Evolutionary conservation across 2,888 invertebrate genomes (phyloP).

Genomic region (Acanthosepion esculentum): DNA sequence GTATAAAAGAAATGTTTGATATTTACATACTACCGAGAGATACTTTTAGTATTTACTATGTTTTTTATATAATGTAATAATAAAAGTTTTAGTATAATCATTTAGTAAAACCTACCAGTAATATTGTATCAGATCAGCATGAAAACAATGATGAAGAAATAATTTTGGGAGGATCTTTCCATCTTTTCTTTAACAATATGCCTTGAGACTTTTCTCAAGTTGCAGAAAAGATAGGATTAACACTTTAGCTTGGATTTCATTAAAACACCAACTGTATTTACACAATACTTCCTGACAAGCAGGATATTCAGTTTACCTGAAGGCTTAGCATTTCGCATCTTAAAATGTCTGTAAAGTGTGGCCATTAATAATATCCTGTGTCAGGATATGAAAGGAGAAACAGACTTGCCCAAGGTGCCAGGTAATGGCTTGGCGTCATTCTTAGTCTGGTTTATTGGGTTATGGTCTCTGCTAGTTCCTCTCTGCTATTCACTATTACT

Average conservation of each 20-base stretch:
- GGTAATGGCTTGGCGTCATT: neutral
- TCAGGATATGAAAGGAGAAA: slow-evolving; percentile 15
- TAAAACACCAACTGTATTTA: neutral
- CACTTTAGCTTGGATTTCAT: neutral
- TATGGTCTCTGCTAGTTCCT: neutral
- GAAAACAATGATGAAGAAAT: neutral
- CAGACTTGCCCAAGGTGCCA: neutral
- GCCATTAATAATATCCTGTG: neutral
- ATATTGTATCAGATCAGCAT: neutral
- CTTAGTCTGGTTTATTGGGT: neutral
- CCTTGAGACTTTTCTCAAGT: neutral
- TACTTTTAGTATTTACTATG: too few species aligned
- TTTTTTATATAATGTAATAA: too few species aligned
- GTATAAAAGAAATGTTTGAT: too few species aligned
- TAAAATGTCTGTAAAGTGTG: neutral
- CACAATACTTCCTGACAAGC: neutral
- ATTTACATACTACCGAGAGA: too few species aligned
- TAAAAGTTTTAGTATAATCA: too few species aligned
- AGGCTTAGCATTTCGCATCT: neutral
- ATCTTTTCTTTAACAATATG: neutral
- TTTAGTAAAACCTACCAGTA: neutral
- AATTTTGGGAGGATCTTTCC: neutral
- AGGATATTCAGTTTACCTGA: neutral
- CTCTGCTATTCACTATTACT: too few species aligned
- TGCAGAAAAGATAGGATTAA: neutral